A percentile compares a stretch with the other conserved stretches of the same genome.
Conservation (phyloP, 2,797 vertebrate genomes). For the Enteromius mattozi region DNA sequence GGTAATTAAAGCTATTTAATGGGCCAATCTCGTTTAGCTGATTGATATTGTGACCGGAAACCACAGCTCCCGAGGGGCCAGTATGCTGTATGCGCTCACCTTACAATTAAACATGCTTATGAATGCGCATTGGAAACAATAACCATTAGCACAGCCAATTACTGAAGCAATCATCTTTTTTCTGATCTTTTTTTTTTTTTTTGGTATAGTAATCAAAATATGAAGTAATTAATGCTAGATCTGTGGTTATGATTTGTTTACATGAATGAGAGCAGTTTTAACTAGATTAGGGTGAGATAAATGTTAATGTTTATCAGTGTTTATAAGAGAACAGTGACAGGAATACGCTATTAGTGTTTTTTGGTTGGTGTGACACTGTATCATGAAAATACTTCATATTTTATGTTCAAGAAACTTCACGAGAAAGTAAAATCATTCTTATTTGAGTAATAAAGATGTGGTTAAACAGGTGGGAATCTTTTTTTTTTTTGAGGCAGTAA, state of each 20-base stretch:
- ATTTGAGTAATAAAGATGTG: background rate
- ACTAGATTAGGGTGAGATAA: background rate
- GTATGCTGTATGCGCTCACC: constrained; percentile 13
- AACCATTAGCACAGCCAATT: constrained; percentile 35
- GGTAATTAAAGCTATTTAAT: constrained; percentile 76
- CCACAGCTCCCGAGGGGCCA: constrained; percentile 23
- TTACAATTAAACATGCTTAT: constrained; percentile 49
- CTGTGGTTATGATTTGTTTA: constrained; percentile 13
- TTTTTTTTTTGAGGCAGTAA: background rate
- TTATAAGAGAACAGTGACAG: background rate
- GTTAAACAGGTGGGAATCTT: background rate
- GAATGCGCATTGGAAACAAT: constrained; percentile 27
- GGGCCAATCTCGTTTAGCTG: constrained; percentile 76
- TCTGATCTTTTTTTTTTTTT: background rate
- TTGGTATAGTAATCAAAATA: constrained; percentile 21
- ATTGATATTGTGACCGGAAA: constrained; percentile 73
- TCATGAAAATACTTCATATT: background rate
- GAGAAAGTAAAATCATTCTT: too few relatives aligned
- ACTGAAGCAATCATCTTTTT: constrained; percentile 41
- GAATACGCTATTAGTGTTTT: background rate
- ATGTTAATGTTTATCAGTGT: background rate
- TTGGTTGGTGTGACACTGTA: background rate
- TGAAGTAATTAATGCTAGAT: constrained; percentile 20
- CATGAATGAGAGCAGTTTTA: constrained; percentile 8
- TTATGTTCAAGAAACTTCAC: background rate